Evolutionary conservation across 2,888 invertebrate genomes (phyloP).

Genomic region (Prenolepis imparis): DNA sequence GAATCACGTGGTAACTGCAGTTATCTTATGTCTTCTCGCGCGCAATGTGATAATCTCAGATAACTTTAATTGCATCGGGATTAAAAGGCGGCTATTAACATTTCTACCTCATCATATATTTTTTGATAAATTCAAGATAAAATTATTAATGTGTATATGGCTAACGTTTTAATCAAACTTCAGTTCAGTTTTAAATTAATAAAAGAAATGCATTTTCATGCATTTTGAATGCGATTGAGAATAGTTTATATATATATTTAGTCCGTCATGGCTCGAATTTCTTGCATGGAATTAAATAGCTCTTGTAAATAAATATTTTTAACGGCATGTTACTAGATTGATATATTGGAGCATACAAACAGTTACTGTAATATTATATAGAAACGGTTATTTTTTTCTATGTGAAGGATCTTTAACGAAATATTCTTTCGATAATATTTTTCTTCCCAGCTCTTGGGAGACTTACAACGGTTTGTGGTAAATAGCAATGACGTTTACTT

Average conservation of each 20-base stretch:
- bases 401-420: conserved; percentile 37
- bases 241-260: background rate
- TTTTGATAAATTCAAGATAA: background rate
- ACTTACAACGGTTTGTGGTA: conserved; percentile 66
- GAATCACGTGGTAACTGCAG: conserved; percentile 35
- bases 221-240: conserved; percentile 2
- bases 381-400: conserved; percentile 28
- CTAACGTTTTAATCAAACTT: background rate
- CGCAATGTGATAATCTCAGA: background rate
- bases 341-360: background rate
- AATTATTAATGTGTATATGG: background rate
- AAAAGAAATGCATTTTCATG: background rate
- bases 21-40: conserved; percentile 27
- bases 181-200: background rate
- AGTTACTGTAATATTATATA: conserved; percentile 23
- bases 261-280: background rate
- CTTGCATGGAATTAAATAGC: background rate
- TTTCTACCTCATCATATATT: background rate
- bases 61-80: background rate
- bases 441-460: conserved; percentile 45
- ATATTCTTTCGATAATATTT: conserved; percentile 67
- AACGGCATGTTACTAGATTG: background rate
- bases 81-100: background rate
- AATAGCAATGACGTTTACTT: conserved; percentile 76
- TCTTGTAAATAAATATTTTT: background rate